Percentiles rank a stretch among this genome's conserved stretches.
phyloP scores from a whole-genome alignment of 2,113 vertebrate genomes.

The Orcinus orca region DNA sequence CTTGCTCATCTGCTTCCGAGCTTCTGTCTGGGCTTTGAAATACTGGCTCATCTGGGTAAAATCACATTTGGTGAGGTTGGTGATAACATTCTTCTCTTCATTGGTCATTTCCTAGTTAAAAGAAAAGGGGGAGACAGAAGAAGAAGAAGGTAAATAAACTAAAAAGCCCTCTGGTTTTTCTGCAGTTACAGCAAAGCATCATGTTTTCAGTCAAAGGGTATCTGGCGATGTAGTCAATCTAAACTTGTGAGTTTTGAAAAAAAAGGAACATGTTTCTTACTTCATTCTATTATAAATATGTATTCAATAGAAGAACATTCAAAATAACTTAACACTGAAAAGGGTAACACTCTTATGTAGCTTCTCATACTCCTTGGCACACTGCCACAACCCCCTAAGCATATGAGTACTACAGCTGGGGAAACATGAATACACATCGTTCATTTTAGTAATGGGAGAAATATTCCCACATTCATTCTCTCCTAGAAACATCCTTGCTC shows the following conservation, averaged over 20 bases:
- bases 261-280: not conserved
- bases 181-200: not conserved
- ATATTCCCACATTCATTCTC: not conserved
- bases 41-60: slow-evolving; percentile 94
- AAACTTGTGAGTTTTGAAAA: not conserved
- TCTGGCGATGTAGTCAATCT: not conserved
- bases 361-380: not conserved
- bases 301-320: not conserved
- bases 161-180: not conserved
- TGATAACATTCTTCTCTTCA: slow-evolving; percentile 93
- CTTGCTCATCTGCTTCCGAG: slow-evolving; percentile 97
- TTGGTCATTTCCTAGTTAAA: slow-evolving; percentile 93
- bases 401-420: not conserved
- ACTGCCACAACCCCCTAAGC: not conserved
- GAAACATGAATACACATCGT: not conserved
- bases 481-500: not conserved
- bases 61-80: slow-evolving; percentile 94
- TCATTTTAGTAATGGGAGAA: not conserved
- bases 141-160: slow-evolving; percentile 20
- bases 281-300: not conserved
- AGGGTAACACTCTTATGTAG: not conserved
- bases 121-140: slow-evolving; percentile 52
- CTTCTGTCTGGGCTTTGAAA: slow-evolving; percentile 96
- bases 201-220: slow-evolving; percentile 4
- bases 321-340: not conserved